Percentiles rank a stretch among this genome's conserved stretches.
Conservation (phyloP, 2,113 vertebrate genomes). For the Cyphomyrus discorhynchus region DNA sequence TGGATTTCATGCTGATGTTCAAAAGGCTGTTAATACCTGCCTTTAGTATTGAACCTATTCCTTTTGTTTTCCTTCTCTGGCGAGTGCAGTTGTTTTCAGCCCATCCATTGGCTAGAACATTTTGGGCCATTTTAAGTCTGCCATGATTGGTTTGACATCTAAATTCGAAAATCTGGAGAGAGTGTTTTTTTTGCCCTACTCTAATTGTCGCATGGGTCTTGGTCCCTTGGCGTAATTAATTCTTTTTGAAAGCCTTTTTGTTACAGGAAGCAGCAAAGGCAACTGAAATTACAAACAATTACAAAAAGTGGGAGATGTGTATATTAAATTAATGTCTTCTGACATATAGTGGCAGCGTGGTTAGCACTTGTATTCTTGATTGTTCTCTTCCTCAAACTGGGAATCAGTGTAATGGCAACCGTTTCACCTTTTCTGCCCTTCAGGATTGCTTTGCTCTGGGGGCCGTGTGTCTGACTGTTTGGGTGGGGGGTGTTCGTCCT, state of each 20-base stretch:
- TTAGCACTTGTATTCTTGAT: conserved; percentile 41
- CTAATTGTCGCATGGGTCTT: not conserved
- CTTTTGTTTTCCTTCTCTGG: conserved; percentile 28
- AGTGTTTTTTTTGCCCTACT: not conserved
- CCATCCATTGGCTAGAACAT: conserved; percentile 25
- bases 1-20: conserved; percentile 33
- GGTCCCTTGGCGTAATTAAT: not conserved
- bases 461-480: conserved; percentile 26
- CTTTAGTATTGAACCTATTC: conserved; percentile 18
- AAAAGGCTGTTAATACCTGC: conserved; percentile 29
- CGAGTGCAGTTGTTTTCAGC: not conserved
- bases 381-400: conserved; percentile 45
- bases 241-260: conserved; percentile 26
- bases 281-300: conserved; percentile 30
- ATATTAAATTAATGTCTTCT: conserved; percentile 38
- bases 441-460: conserved; percentile 42
- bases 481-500: not conserved
- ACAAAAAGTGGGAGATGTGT: conserved; percentile 24
- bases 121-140: not conserved
- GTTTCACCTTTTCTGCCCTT: conserved; percentile 49
- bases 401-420: conserved; percentile 48
- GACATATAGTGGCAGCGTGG: conserved; percentile 39
- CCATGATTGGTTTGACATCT: not conserved
- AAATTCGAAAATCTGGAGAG: not conserved
- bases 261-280: conserved; percentile 41